phyloP scores from a whole-genome alignment of 2,888 invertebrate genomes.

The Cordylochernes scorpioides region DNA sequence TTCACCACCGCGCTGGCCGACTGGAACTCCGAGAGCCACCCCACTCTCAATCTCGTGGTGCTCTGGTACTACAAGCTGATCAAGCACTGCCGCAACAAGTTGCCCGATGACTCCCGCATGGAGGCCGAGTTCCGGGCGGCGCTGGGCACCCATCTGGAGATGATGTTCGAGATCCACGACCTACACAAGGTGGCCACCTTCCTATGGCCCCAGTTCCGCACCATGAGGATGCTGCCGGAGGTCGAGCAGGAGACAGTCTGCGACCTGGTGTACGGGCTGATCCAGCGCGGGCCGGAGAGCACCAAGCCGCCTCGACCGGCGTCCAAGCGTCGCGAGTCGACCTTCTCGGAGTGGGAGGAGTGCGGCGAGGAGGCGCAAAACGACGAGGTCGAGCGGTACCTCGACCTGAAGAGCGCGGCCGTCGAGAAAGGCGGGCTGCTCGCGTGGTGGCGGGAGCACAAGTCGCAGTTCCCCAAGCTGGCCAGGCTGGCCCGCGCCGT shows the following conservation, averaged over 20 bases:
- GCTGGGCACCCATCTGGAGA: slow-evolving; percentile 1
- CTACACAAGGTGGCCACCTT: slow-evolving; percentile 9
- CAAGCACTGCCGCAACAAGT: slow-evolving; percentile 3
- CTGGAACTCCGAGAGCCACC: slow-evolving; percentile 5
- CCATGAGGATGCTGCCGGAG: slow-evolving; percentile 6
- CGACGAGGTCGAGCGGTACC: no score
- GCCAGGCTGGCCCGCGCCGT: slow-evolving; percentile 7
- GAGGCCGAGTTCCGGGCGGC: slow-evolving; percentile 1
- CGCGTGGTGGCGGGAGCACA: slow-evolving; percentile 7
- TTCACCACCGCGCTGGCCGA: no score
- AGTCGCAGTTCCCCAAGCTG: slow-evolving; percentile 7
- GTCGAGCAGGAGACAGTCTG: slow-evolving; percentile 8
- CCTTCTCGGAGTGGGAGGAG: not conserved
- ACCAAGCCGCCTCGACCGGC: not conserved
- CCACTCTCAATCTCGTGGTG: slow-evolving; percentile 8
- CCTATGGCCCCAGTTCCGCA: slow-evolving; percentile 10
- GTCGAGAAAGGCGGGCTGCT: no score
- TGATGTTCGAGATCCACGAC: slow-evolving; percentile 5
- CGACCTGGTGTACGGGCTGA: slow-evolving; percentile 4
- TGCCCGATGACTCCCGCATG: not conserved
- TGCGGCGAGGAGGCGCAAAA: not conserved
- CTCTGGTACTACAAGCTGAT: slow-evolving; percentile 7
- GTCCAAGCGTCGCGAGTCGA: not conserved
- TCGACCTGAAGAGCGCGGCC: no score
- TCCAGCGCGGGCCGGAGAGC: slow-evolving; percentile 1